Evolutionary conservation across 2,113 vertebrate species (phyloP), one percentile per base, ranked within the genome.

Genomic region (Lipophrys pholis): DNA sequence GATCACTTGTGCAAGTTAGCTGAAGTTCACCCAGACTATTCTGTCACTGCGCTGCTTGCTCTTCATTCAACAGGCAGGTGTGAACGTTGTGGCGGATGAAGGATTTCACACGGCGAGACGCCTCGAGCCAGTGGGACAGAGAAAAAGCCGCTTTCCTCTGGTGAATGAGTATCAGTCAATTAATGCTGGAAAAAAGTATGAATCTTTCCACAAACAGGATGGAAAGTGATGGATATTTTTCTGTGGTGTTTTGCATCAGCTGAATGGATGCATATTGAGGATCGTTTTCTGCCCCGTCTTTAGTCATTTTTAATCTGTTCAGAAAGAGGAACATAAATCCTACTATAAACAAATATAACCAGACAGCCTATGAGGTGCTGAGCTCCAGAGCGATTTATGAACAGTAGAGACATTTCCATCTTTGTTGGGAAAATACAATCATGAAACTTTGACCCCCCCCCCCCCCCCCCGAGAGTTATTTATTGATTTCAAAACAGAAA

Each of bases 1-100:
- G 74, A 75, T 73, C 51, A 40, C 59, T 69, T 58, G 65, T 68
- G 72, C 45, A 12, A 30, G 11, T 41, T 48, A 35, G 35, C 42
- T 49, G 48, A 51, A 49, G 78, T 38, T 43, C 11, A 52, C n/a
- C 7, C 7, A 30, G 6, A 15, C 6, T 1, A 61, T 39, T 14
- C 7, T 15, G 48, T 14, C 42, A n/a, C 9, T 54, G 16, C 7
- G 36, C 52, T 35, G 41, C 15, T 63, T 11, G 16, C 17, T 46
- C 17, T 72, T 69, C 35, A 50, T 53, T 43, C 21, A 35, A 58
- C n/a, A 42, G 38, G 45, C 43, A 14, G 7, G 7, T 36, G 16
- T 63, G 46, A 67, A 58, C 54, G 3, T 8, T 49, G 54, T 39
- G 15, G 11, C 8, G 41, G 40, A 5, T 16, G 8, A 67, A 21